These are phyloP conservation scores for Buathra laborator DNA, from an alignment of 2,888 invertebrate species.

Conservation along the genomic window DNA sequence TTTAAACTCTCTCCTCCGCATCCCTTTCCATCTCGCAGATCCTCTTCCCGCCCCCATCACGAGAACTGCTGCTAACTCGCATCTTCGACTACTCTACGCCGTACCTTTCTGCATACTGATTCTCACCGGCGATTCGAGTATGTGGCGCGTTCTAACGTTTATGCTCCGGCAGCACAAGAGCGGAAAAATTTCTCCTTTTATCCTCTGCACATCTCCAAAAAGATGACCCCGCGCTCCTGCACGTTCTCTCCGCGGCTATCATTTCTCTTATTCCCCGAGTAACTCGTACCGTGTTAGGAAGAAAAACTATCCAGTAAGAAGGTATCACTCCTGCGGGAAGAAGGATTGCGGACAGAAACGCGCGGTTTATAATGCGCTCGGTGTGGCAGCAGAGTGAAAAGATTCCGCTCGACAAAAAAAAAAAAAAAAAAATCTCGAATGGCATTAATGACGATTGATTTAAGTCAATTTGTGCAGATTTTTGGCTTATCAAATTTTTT, in stretches of 20 bases:
- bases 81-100: constrained; percentile 40
- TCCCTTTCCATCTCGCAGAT: constrained; percentile 10
- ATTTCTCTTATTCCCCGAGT: constrained; percentile 19
- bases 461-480: too few relatives aligned
- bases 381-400: not conserved
- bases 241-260: constrained; percentile 8
- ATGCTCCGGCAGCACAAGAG: constrained; percentile 31
- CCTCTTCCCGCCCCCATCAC: constrained; percentile 9
- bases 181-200: constrained; percentile 37
- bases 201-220: not conserved
- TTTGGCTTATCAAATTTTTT: too few relatives aligned
- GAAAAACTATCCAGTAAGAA: not conserved
- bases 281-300: constrained; percentile 6
- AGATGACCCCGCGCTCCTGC: constrained; percentile 18
- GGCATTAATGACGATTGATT: too few relatives aligned
- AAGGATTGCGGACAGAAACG: constrained; percentile 8
- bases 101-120: constrained; percentile 58
- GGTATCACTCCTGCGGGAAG: constrained; percentile 3
- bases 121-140: constrained; percentile 35
- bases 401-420: not conserved
- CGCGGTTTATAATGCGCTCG: not conserved
- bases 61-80: constrained; percentile 31
- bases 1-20: constrained; percentile 66
- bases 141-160: constrained; percentile 48
- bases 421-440: not conserved